phyloP scores from a whole-genome alignment of 2,113 vertebrate genomes.

The Colius striatus region DNA sequence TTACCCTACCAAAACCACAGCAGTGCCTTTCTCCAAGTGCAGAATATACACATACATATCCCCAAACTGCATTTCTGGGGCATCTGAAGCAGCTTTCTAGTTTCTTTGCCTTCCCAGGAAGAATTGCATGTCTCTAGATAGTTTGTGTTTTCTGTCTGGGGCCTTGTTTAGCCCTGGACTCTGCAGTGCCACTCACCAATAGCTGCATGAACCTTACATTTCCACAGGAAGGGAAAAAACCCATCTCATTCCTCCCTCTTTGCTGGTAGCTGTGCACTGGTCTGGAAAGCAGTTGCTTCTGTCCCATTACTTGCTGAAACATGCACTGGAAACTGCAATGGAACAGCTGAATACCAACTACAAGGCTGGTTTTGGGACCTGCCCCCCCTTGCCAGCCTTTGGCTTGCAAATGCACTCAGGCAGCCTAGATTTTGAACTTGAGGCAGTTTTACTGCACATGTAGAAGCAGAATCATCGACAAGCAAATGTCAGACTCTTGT shows the following conservation, averaged over 20 bases:
- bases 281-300: neutral
- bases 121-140: neutral
- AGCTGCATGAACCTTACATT: neutral
- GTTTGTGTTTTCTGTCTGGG: neutral
- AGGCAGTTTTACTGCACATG: neutral
- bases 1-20: neutral
- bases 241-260: neutral
- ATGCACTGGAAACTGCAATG: neutral
- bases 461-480: neutral
- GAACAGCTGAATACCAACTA: neutral
- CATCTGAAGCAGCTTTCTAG: neutral
- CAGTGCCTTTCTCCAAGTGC: neutral
- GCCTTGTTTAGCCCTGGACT: neutral
- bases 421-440: accelerated
- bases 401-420: neutral
- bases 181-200: neutral
- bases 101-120: neutral
- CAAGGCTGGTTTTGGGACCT: neutral
- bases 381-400: accelerated
- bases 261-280: neutral
- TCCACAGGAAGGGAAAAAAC: neutral
- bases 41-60: neutral
- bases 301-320: neutral
- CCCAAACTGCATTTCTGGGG: neutral
- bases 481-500: neutral